These are phyloP conservation scores for Alaudala cheleensis DNA, from an alignment of 2,113 vertebrate genomes.

Conservation along the genomic window DNA sequence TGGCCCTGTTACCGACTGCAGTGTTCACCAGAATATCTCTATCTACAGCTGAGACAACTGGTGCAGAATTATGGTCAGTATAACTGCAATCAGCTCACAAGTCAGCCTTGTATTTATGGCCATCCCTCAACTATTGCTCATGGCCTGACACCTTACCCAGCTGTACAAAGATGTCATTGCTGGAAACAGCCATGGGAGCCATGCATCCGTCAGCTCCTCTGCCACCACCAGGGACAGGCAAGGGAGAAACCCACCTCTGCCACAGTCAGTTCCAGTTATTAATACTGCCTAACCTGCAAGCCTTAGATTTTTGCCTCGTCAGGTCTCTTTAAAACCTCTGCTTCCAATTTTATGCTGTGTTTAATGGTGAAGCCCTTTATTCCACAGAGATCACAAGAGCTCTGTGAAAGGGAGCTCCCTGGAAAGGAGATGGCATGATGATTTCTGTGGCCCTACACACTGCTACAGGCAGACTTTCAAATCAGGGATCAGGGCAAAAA, in stretches of 20 bases:
- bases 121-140: not conserved
- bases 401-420: not conserved
- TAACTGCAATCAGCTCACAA: not conserved
- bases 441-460: not conserved
- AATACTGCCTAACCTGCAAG: too few species aligned
- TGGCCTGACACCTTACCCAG: not conserved
- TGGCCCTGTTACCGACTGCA: not conserved
- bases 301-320: fast-evolving
- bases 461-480: not conserved
- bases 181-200: not conserved
- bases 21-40: not conserved
- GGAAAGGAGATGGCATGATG: not conserved
- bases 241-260: not conserved
- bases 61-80: not conserved
- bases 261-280: not conserved
- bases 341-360: not conserved
- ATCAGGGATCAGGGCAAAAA: not conserved
- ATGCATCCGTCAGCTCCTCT: not conserved
- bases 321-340: not conserved
- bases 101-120: not conserved
- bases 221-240: not conserved
- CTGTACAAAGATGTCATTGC: not conserved
- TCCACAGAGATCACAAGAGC: fast-evolving
- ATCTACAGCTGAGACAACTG: not conserved
- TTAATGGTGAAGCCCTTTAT: not conserved